phyloP scores from a whole-genome alignment of 2,113 vertebrate genomes.

The Megaceryle torquata region DNA sequence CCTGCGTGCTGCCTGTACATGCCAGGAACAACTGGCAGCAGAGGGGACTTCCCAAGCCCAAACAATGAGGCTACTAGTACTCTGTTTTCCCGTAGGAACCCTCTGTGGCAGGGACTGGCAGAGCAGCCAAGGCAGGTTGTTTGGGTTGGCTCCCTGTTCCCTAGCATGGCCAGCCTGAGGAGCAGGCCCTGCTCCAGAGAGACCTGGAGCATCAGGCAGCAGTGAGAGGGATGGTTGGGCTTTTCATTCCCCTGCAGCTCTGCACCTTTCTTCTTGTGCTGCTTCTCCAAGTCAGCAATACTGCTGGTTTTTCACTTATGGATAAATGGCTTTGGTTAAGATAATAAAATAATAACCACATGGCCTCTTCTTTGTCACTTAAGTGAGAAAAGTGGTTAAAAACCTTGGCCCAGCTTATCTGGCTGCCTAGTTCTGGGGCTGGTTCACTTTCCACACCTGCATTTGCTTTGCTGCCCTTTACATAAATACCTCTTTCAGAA shows the following conservation, averaged over 20 bases:
- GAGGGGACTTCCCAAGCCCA: neutral
- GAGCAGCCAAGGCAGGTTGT: neutral
- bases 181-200: neutral
- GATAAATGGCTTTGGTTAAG: neutral
- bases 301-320: neutral
- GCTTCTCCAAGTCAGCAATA: neutral
- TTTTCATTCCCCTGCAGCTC: neutral
- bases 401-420: neutral
- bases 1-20: neutral
- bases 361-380: neutral
- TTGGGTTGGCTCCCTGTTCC: neutral
- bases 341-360: neutral
- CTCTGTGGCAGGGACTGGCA: neutral
- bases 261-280: neutral
- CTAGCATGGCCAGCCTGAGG: neutral
- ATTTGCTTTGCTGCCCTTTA: neutral
- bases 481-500: neutral
- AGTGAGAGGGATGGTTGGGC: rapidly evolving
- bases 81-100: neutral
- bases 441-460: neutral
- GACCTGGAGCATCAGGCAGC: neutral
- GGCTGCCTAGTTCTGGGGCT: neutral
- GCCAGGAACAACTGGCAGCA: neutral
- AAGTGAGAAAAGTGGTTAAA: neutral
- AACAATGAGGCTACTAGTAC: rapidly evolving